A percentile compares a stretch with the other conserved stretches of the same genome.
These are phyloP conservation scores for Trilocha varians DNA, from an alignment of 2,888 invertebrate genomes.

Conservation along the genomic window DNA sequence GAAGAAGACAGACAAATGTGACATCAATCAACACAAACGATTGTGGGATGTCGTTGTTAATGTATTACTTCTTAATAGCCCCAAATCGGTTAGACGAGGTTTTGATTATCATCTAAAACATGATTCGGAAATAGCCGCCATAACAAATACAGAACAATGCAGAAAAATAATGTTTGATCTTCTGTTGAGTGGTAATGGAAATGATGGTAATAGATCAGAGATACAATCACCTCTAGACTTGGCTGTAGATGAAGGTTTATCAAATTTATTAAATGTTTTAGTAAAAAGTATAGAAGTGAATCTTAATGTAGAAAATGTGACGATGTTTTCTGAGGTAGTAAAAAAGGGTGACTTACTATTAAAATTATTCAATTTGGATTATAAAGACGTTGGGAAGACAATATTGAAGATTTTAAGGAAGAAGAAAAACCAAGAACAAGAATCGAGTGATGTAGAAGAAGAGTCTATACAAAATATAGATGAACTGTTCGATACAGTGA, in stretches of 20 bases:
- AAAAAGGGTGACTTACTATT: background rate
- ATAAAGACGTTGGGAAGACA: background rate
- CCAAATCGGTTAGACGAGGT: constrained; percentile 20
- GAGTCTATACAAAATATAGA: no score
- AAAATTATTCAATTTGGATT: background rate
- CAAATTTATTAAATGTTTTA: constrained; percentile 2
- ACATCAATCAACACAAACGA: constrained; percentile 11
- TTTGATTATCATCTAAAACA: constrained; percentile 30
- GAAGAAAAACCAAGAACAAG: no score
- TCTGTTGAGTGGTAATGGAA: constrained; percentile 18
- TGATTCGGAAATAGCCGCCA: constrained; percentile 18
- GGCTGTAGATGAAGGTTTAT: constrained; percentile 4
- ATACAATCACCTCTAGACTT: background rate
- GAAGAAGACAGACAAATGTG: constrained; percentile 4
- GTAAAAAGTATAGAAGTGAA: constrained; percentile 3
- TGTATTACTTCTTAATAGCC: constrained; percentile 16
- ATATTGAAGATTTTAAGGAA: background rate
- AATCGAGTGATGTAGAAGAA: background rate
- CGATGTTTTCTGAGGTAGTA: background rate
- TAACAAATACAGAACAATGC: constrained; percentile 12
- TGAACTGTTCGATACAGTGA: no score
- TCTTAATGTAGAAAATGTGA: constrained; percentile 3
- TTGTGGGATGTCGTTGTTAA: constrained; percentile 26
- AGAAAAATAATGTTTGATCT: constrained; percentile 24
- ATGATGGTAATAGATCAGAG: background rate